phyloP scores from a whole-genome alignment of 2,113 vertebrate genomes.

The Tor tambroides region DNA sequence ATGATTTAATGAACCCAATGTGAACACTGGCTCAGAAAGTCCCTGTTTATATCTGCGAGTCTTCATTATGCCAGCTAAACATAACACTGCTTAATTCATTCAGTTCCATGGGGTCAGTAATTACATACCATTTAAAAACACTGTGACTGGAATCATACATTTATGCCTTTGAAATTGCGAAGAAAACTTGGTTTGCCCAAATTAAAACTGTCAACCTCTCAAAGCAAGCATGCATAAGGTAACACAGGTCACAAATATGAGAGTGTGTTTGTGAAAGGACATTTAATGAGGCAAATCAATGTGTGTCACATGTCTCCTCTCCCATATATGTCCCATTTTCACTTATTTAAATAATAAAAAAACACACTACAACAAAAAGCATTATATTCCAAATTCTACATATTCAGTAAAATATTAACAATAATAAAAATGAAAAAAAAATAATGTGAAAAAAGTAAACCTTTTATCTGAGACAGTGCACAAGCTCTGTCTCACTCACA shows the following conservation, averaged over 20 bases:
- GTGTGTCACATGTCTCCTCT: background rate
- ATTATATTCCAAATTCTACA: background rate
- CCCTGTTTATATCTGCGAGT: background rate
- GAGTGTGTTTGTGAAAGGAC: background rate
- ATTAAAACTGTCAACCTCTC: constrained; percentile 18
- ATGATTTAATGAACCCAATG: constrained; percentile 18
- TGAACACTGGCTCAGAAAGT: constrained; percentile 4
- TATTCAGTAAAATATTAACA: background rate
- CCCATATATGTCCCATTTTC: background rate
- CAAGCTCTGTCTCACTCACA: background rate
- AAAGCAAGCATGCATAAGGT: background rate
- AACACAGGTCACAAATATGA: background rate
- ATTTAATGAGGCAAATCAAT: constrained; percentile 20
- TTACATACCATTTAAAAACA: constrained; percentile 24
- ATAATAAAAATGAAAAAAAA: background rate
- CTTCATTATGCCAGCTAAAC: constrained; percentile 23
- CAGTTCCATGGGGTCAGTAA: constrained; percentile 15
- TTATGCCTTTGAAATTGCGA: background rate
- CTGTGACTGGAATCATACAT: constrained; percentile 19
- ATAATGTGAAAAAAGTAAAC: background rate
- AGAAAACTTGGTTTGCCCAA: background rate
- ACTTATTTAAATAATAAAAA: background rate
- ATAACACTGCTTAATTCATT: constrained; percentile 11
- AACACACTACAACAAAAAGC: background rate
- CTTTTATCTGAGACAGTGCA: background rate